Evolutionary conservation across 2,888 invertebrate species (phyloP).

Genomic region (Cactoblastis cactorum): DNA sequence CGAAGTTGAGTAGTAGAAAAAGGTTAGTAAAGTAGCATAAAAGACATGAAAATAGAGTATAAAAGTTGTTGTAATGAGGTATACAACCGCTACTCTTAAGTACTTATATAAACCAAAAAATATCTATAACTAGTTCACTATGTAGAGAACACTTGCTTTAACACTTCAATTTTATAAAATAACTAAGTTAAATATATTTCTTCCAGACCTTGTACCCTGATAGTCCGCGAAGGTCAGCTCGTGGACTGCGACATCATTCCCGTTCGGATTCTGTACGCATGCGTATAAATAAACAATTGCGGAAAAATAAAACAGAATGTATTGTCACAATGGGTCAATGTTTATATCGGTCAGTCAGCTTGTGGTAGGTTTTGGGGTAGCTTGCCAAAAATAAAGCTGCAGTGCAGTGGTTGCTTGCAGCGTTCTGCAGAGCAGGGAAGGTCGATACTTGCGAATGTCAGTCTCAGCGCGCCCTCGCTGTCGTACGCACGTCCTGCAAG

Average conservation of each 20-base stretch:
- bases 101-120: no score
- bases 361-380: slow-evolving; percentile 42
- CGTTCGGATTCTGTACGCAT: slow-evolving; percentile 9
- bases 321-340: slow-evolving; percentile 6
- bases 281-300: slow-evolving; percentile 8
- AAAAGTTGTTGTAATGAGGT: no score
- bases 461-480: slow-evolving; percentile 59
- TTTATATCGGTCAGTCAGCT: slow-evolving; percentile 1
- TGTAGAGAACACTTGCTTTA: no score
- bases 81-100: no score
- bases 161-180: not conserved
- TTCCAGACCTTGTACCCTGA: slow-evolving; percentile 18
- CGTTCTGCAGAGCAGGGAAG: slow-evolving; percentile 61
- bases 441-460: slow-evolving; percentile 62
- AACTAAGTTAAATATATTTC: not conserved
- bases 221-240: slow-evolving; percentile 11
- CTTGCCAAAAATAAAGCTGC: slow-evolving; percentile 77
- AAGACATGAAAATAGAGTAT: no score
- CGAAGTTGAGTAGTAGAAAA: no score
- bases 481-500: slow-evolving; percentile 42
- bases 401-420: slow-evolving; percentile 75
- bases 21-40: no score
- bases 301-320: slow-evolving; percentile 3
- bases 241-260: slow-evolving; percentile 8
- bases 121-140: no score